Percentiles rank a stretch among this genome's conserved stretches.
Conservation (phyloP, 1,140 invertebrate species). For the Drosophila ironensis region DNA sequence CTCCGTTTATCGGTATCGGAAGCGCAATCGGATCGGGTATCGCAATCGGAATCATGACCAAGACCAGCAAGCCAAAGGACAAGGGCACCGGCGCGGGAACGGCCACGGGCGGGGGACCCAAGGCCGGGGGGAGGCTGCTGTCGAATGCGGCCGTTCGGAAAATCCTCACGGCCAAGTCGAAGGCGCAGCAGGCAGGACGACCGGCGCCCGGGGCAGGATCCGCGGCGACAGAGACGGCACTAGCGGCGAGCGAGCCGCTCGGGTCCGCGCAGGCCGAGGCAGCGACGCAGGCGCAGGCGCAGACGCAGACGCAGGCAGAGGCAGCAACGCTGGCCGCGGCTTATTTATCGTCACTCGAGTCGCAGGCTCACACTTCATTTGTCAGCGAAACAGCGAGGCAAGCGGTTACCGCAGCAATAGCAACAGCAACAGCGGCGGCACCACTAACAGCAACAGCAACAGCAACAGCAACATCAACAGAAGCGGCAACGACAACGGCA, state of each 20-base stretch:
- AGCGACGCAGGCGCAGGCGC: conserved; percentile 11
- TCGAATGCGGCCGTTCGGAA: conserved; percentile 72
- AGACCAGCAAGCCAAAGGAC: conserved; percentile 62
- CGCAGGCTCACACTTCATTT: conserved; percentile 75
- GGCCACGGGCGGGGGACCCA: conserved; percentile 10
- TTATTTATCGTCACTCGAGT: conserved; percentile 77
- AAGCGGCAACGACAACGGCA: conserved; percentile 14
- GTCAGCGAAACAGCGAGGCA: conserved; percentile 78
- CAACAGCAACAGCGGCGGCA: conserved; percentile 26
- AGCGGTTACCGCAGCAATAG: conserved; percentile 58
- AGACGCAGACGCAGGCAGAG: conserved; percentile 1
- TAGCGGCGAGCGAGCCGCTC: conserved; percentile 33
- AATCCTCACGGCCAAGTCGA: conserved; percentile 62
- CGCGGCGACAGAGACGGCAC: conserved; percentile 57
- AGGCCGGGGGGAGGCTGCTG: conserved; percentile 39
- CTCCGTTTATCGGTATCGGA: background rate
- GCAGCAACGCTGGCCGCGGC: conserved; percentile 50
- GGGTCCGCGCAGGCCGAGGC: conserved; percentile 17
- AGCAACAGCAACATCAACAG: conserved; percentile 16
- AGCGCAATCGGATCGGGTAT: background rate
- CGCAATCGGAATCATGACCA: conserved; percentile 48
- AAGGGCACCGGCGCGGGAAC: conserved; percentile 13
- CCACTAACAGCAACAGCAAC: conserved; percentile 14
- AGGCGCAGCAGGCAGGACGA: conserved; percentile 49
- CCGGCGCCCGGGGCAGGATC: conserved; percentile 12